Evolutionary conservation across 2,797 vertebrate genomes (phyloP).

Genomic region (Megaceryle alcyon): DNA sequence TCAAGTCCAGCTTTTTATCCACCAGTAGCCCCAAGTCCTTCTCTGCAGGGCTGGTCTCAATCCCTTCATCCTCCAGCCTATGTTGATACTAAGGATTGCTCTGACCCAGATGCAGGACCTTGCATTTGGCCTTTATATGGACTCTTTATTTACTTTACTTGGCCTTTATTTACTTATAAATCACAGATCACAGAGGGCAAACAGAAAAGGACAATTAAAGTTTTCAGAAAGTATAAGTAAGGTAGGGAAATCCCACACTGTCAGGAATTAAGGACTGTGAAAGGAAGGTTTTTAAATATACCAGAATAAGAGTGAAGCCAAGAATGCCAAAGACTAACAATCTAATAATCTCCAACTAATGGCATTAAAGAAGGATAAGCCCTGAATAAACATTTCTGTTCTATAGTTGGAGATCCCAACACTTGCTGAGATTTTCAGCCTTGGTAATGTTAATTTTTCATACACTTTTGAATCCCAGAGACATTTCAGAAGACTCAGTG

Average conservation of each 20-base stretch:
- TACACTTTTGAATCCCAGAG: neutral
- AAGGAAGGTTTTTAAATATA: neutral
- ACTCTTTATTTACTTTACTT: neutral
- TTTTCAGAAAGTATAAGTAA: neutral
- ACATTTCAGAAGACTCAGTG: neutral
- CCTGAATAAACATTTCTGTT: neutral
- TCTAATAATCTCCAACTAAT: neutral
- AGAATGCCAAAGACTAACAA: neutral
- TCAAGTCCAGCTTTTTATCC: neutral
- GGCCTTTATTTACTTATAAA: neutral
- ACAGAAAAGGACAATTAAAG: neutral
- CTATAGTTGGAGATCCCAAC: neutral
- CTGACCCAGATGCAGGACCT: neutral
- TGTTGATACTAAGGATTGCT: neutral
- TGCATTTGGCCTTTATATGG: neutral
- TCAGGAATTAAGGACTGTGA: neutral
- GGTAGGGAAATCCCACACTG: neutral
- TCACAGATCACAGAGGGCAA: neutral
- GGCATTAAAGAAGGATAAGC: neutral
- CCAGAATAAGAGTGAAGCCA: neutral
- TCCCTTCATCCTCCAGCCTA: neutral
- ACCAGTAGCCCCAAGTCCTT: accelerated
- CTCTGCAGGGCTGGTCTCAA: neutral
- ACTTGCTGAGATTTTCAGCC: neutral
- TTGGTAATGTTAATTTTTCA: neutral